Evolutionary conservation across 2,888 invertebrate species (phyloP), one percentile per base, ranked within the genome.

Genomic region (Aporophyla nigra): DNA sequence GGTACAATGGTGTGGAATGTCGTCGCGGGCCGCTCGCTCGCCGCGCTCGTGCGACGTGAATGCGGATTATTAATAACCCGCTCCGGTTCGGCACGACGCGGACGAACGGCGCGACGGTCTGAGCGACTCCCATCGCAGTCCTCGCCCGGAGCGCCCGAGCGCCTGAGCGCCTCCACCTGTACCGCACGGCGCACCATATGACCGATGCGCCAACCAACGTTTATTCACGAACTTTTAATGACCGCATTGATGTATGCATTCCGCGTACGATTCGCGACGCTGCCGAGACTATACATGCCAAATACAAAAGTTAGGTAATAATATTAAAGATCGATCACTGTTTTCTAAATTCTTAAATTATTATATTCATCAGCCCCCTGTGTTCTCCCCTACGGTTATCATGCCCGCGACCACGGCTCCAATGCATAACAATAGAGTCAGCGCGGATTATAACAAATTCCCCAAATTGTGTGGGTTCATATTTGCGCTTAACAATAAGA

Each of bases 31-130:
- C 91, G 93, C 92, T 91, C 93, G 93, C 91, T 88, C 87, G 91
- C 88, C 85, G 89, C 92, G 95, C 96, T 95, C 96, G 95, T 94
- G 95, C 95, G 95, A 92, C 93, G 93, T 95, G 94, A 95, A 95
- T 95, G 96, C 94, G 93, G 95, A 96, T 96, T 96, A 96, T 96
- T 96, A 96, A 96, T 96, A 96, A 95, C 96, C 93, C 93, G 93
- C 93, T 92, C 91, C 89, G 93, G 94, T 92, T 92, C 91, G 89
- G 91, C 91, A 92, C 90, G 92, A 90, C 84, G 89, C 89, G 87
- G 76, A 69, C 71, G 79, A 72, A 33, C 33, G 33, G 86, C 84
- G 89, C 85, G 82, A 85, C 86, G 88, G 87, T 86, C 83, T 83
- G 88, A 88, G 89, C 89, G 90, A 92, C 93, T 93, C 91, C 92